Conservation (phyloP, 2,797 vertebrate genomes). For the Serranus cabrilla region DNA sequence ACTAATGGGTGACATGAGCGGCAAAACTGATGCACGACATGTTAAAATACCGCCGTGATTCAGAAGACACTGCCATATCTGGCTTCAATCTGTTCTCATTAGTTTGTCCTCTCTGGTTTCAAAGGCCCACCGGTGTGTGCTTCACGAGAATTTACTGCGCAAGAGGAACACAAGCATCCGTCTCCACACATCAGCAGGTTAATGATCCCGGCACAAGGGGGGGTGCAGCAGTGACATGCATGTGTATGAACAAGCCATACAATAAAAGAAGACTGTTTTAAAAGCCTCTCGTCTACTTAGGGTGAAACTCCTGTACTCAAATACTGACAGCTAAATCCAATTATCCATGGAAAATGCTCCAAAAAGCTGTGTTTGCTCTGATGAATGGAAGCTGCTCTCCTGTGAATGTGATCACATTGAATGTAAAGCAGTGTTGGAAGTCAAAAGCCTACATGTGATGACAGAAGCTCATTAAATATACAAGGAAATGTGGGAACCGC, state of each 20-base stretch:
- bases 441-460: background rate
- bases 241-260: slow-evolving; percentile 40
- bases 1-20: slow-evolving; percentile 17
- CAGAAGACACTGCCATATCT: slow-evolving; percentile 1
- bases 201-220: slow-evolving; percentile 28
- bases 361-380: background rate
- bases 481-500: background rate
- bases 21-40: background rate
- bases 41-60: background rate
- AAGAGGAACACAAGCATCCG: slow-evolving; percentile 17
- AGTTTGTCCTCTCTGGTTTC: slow-evolving; percentile 17
- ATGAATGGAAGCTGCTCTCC: background rate
- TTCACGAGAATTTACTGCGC: background rate
- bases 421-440: background rate
- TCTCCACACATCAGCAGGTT: slow-evolving; percentile 60
- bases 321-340: slow-evolving; percentile 30
- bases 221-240: slow-evolving; percentile 8
- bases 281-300: slow-evolving; percentile 27
- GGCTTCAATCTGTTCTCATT: slow-evolving; percentile 27
- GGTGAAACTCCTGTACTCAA: slow-evolving; percentile 3
- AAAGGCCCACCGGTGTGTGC: background rate
- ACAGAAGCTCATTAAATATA: background rate
- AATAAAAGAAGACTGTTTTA: slow-evolving; percentile 2
- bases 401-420: slow-evolving; percentile 1
- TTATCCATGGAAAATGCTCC: background rate